Conservation (phyloP, 1,140 invertebrate genomes). For the Myzus persicae region DNA sequence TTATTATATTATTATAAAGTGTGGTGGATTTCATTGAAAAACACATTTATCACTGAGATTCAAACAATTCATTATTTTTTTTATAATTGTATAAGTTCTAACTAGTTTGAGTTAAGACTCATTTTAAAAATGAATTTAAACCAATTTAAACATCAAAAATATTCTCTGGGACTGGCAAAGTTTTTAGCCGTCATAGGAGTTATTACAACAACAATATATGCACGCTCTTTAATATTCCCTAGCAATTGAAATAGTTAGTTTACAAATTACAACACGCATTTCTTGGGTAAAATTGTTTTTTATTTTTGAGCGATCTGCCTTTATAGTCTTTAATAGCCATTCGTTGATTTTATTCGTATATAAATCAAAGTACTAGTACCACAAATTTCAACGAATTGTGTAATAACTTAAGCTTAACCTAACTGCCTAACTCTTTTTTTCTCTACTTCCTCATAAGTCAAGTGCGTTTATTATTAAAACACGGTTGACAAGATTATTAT, state of each 20-base stretch:
- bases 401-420: not conserved
- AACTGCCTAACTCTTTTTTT: not conserved
- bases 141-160: not conserved
- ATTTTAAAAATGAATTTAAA: not conserved
- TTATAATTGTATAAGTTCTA: not conserved
- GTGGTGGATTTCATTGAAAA: too few relatives aligned
- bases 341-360: not conserved
- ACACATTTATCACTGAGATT: not conserved
- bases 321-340: not conserved
- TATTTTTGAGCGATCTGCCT: not conserved
- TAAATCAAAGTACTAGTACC: not conserved
- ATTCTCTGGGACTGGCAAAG: not conserved
- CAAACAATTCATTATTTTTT: not conserved
- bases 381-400: not conserved
- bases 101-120: not conserved
- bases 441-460: not conserved
- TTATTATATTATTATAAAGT: too few relatives aligned
- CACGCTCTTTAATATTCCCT: not conserved
- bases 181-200: not conserved
- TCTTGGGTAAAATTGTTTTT: not conserved
- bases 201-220: not conserved
- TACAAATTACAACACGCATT: not conserved
- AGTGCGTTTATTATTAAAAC: not conserved
- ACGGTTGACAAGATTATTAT: not conserved
- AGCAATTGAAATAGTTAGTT: not conserved